Evolutionary conservation across 2,888 invertebrate species (phyloP).

Genomic region (Quadriops clusia): DNA sequence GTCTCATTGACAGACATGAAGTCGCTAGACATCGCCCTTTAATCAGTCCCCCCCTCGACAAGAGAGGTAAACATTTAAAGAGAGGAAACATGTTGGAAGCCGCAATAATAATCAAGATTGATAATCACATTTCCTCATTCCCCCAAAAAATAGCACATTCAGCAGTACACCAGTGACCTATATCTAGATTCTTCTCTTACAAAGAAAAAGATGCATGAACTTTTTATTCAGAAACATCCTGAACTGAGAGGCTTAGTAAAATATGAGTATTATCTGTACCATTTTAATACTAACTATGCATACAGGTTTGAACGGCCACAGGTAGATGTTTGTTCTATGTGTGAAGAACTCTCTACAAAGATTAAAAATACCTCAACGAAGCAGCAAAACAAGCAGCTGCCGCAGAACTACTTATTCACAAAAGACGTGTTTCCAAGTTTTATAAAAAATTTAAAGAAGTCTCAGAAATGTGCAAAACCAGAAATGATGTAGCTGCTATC

Average conservation of each 20-base stretch:
- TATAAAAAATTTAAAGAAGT: slow-evolving; percentile 15
- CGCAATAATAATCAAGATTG: slow-evolving; percentile 5
- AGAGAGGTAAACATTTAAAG: slow-evolving; percentile 3
- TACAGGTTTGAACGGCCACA: slow-evolving; percentile 18
- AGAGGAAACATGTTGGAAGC: not conserved
- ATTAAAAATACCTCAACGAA: slow-evolving; percentile 14
- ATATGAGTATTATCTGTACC: slow-evolving; percentile 19
- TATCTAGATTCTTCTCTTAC: slow-evolving; percentile 19
- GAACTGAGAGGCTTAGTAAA: slow-evolving; percentile 17
- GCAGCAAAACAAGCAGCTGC: slow-evolving; percentile 15
- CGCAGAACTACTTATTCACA: slow-evolving; percentile 17
- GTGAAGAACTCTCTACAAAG: slow-evolving; percentile 14
- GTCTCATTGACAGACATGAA: no score
- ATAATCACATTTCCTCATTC: slow-evolving; percentile 4
- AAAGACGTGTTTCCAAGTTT: slow-evolving; percentile 17
- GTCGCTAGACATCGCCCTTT: no score
- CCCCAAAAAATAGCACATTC: slow-evolving; percentile 5
- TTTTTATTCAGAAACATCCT: slow-evolving; percentile 17
- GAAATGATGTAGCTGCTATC: slow-evolving; percentile 13
- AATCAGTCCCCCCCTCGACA: slow-evolving; percentile 4
- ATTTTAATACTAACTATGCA: slow-evolving; percentile 19
- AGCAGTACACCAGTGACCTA: no score
- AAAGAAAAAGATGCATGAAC: slow-evolving; percentile 19
- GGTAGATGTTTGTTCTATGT: slow-evolving; percentile 15
- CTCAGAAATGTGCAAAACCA: slow-evolving; percentile 10